Evolutionary conservation across 2,113 vertebrate species (phyloP).

Genomic region (Leucoraja erinaceus): DNA sequence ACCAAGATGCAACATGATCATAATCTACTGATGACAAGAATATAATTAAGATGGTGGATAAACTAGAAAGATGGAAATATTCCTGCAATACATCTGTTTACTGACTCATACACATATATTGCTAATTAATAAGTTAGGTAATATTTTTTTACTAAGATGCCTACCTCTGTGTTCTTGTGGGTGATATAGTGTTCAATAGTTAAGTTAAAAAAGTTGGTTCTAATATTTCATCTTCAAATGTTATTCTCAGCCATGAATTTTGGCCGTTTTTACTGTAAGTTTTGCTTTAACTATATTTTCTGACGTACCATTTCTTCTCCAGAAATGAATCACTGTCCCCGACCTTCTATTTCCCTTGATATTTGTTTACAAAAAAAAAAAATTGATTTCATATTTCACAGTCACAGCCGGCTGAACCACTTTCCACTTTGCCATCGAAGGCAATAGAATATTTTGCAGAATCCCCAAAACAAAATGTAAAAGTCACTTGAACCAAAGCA

Average conservation of each 20-base stretch:
- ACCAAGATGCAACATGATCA: neutral
- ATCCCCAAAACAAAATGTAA: neutral
- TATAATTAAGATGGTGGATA: neutral
- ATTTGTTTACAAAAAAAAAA: neutral
- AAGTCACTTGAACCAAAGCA: neutral
- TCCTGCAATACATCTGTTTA: neutral
- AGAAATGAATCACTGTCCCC: constrained; percentile 11
- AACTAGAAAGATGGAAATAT: neutral
- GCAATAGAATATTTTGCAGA: neutral
- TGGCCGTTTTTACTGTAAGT: neutral
- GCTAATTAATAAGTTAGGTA: neutral
- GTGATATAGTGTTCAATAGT: neutral
- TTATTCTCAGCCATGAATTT: neutral
- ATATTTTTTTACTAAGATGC: neutral
- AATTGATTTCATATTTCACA: constrained; percentile 12
- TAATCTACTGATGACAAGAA: neutral
- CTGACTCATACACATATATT: neutral
- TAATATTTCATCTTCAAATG: neutral
- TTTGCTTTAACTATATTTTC: neutral
- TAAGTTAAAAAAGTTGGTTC: neutral
- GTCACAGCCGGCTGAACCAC: neutral
- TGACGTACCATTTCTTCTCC: neutral
- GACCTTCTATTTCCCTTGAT: neutral
- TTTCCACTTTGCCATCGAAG: neutral
- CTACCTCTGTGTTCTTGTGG: neutral